Percentiles rank a stretch among this genome's conserved stretches.
phyloP scores from a whole-genome alignment of 1,140 invertebrate species.

The Trichogramma pretiosum region DNA sequence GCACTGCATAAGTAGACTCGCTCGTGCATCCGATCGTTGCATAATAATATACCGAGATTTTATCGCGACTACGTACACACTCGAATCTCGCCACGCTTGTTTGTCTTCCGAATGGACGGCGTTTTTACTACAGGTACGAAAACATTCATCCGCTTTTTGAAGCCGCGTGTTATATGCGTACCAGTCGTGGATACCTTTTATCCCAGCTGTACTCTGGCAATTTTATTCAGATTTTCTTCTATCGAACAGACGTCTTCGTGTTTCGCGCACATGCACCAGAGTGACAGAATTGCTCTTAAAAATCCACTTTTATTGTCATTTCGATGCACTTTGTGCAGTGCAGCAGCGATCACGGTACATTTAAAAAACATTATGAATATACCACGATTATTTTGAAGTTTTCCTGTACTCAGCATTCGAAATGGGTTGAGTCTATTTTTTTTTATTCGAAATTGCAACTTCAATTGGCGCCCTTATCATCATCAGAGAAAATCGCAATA shows the following conservation, averaged over 20 bases:
- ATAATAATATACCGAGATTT: background rate
- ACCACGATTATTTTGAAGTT: conserved; percentile 11
- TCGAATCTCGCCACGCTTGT: background rate
- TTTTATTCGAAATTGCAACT: too few species aligned
- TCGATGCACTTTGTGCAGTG: background rate
- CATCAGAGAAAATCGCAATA: too few species aligned
- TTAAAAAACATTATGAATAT: too few species aligned
- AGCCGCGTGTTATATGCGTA: too few species aligned
- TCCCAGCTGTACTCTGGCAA: too few species aligned
- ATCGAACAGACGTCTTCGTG: too few species aligned
- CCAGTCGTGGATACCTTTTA: too few species aligned
- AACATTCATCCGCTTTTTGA: conserved; percentile 8
- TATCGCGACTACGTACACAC: background rate
- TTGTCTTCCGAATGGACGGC: background rate
- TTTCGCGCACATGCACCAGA: background rate
- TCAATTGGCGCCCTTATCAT: background rate
- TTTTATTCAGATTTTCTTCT: too few species aligned
- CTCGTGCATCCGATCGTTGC: background rate
- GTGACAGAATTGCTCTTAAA: conserved; percentile 4
- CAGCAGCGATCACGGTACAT: too few species aligned
- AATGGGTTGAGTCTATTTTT: conserved; percentile 6
- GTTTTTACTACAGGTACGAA: conserved; percentile 10
- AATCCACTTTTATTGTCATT: conserved; percentile 6
- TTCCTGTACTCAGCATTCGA: conserved; percentile 6
- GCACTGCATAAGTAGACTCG: background rate